Conservation (phyloP, 2,888 invertebrate species). For the Acleris laterana region DNA sequence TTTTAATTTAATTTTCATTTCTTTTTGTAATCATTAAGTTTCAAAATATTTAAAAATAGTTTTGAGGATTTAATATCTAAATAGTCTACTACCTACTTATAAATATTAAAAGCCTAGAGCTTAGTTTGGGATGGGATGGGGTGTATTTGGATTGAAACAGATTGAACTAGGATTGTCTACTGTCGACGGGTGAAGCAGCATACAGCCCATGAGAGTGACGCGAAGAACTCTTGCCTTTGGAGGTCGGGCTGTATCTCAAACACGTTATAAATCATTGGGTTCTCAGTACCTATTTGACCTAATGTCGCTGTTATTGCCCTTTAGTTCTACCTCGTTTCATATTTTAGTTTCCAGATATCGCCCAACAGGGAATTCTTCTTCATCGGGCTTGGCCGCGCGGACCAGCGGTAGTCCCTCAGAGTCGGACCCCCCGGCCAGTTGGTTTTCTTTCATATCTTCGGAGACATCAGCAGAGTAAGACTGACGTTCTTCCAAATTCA, state of each 20-base stretch:
- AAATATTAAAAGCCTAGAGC: too few relatives aligned
- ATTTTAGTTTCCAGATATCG: conserved; percentile 79
- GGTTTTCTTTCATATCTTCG: conserved; percentile 73
- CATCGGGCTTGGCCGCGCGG: conserved; percentile 63
- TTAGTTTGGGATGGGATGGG: too few relatives aligned
- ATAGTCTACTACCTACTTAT: too few relatives aligned
- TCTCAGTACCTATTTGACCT: conserved; percentile 71
- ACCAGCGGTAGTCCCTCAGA: conserved; percentile 68
- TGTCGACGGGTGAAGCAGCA: conserved; percentile 65
- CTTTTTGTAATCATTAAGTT: too few relatives aligned
- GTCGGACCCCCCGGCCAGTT: conserved; percentile 65
- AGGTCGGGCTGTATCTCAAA: conserved; percentile 67
- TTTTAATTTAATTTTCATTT: too few relatives aligned
- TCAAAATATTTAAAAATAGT: too few relatives aligned
- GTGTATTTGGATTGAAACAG: too few relatives aligned
- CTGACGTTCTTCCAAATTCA: conserved; percentile 62
- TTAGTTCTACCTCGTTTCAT: conserved; percentile 78
- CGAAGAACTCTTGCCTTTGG: conserved; percentile 72
- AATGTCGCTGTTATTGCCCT: conserved; percentile 49
- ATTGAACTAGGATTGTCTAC: background rate
- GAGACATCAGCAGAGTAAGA: conserved; percentile 71
- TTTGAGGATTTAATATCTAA: too few relatives aligned
- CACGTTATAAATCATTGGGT: conserved; percentile 52
- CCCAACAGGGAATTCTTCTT: conserved; percentile 78
- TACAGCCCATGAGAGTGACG: conserved; percentile 74